These are phyloP conservation scores for Phaethornis superciliosus DNA, from an alignment of 2,113 vertebrate genomes.

Conservation along the genomic window DNA sequence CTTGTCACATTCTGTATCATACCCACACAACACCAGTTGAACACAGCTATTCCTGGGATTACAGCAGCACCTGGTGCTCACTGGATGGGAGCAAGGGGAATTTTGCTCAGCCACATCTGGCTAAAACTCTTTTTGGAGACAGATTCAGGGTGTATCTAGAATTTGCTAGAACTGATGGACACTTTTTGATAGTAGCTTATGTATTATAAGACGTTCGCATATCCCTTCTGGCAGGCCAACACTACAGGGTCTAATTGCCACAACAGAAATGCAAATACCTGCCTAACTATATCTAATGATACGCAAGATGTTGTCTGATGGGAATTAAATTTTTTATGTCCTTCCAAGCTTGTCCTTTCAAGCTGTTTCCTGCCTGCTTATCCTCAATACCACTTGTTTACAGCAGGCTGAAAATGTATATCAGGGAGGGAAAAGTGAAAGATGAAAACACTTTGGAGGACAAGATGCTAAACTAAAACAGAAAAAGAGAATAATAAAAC, in stretches of 20 bases:
- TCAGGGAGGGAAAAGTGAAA: background rate
- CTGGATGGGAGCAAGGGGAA: background rate
- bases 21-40: background rate
- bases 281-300: background rate
- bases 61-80: background rate
- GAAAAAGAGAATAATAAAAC: background rate
- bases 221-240: background rate
- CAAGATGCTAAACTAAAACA: background rate
- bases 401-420: background rate
- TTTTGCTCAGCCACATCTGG: background rate
- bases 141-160: background rate
- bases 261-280: background rate
- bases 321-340: background rate
- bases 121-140: background rate
- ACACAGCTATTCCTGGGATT: background rate
- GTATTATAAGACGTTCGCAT: background rate
- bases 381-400: background rate
- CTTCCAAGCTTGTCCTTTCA: background rate
- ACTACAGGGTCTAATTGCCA: background rate
- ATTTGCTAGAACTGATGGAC: background rate
- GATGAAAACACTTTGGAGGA: background rate
- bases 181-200: background rate
- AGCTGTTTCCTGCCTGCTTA: background rate
- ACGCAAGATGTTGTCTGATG: background rate
- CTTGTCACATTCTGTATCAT: accelerated